Evolutionary conservation across 2,888 invertebrate genomes (phyloP).

Genomic region (Drosophila monieri): DNA sequence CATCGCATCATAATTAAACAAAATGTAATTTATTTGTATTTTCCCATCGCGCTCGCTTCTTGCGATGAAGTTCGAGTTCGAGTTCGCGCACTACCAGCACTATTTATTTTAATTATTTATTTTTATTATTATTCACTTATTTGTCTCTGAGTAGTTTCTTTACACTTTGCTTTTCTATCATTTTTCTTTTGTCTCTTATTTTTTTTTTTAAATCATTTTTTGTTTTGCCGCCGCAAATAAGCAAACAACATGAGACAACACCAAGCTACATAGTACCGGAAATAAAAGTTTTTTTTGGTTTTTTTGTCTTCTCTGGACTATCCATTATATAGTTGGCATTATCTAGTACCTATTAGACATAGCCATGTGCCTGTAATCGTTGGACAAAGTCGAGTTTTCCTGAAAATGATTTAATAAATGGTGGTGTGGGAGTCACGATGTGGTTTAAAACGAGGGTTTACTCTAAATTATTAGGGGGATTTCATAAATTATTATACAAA

Average conservation of each 20-base stretch:
- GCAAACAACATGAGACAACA: constrained; percentile 44
- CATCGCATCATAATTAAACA: neutral
- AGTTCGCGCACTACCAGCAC: constrained; percentile 5
- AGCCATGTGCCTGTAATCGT: neutral
- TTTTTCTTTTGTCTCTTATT: constrained; percentile 7
- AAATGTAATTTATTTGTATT: constrained; percentile 24
- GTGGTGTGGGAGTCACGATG: neutral
- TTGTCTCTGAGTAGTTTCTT: constrained; percentile 16
- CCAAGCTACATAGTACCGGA: constrained; percentile 29
- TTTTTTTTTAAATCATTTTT: constrained; percentile 24
- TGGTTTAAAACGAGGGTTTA: neutral
- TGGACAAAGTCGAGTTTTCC: neutral
- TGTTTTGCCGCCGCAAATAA: constrained; percentile 60
- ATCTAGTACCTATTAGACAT: neutral
- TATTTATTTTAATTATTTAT: constrained; percentile 11
- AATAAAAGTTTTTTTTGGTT: neutral
- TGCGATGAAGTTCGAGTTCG: constrained; percentile 5
- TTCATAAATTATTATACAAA: too few species aligned
- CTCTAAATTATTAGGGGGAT: neutral
- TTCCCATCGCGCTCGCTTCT: constrained; percentile 35
- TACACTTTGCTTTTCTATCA: constrained; percentile 15
- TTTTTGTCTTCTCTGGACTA: neutral
- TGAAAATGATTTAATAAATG: neutral
- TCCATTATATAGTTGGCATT: neutral
- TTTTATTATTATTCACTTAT: constrained; percentile 31